Evolutionary conservation across 2,113 vertebrate genomes (phyloP), one percentile per base, ranked within the genome.

Genomic region (Enhydra lutris): DNA sequence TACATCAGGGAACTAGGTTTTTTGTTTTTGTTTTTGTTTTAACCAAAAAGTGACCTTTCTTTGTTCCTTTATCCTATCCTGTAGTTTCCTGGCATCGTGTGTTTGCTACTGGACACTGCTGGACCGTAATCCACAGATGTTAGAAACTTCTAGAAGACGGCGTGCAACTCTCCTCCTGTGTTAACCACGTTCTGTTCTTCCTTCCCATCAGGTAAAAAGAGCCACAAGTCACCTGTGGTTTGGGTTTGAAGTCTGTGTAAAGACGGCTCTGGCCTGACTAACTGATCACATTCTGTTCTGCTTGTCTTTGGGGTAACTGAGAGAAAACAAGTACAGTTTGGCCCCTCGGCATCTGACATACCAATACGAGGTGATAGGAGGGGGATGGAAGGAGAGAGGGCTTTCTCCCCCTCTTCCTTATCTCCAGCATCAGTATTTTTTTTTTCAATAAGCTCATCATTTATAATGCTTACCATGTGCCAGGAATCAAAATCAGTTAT

Each of bases 41-140:
- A 73, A 50, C 18, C 9, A 34, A 87, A 79, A 61, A 91, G 79
- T 91, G 65, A 92, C 88, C 76, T 97, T 93, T 97, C 26, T 82
- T 39, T 93, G 42, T 79, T 91, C 52, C 24, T 61, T n/a, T 59
- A 17, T 4, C n/a, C 47, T 80, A 17, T 10, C 15, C 0, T 18
- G 29, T 59, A n/a, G 42, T 81, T 90, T 59, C 74, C 82, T 31
- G 10, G 1, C 15, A 5, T 73, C 36, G 4, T 55, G 4, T 52
- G 83, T 91, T 79, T 39, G 21, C 20, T n/a, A 14, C 15, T 52
- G 15, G 71, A 10, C 5, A 0, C 13, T 18, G 21, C 0, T 26
- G 61, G 47, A 24, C 8, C 0, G 4, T 71, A 5, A 1, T 9
- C 34, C 67, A n/a, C 18, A 57, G 65, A 84, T 7, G 4, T 86